phyloP scores from a whole-genome alignment of 2,797 vertebrate species.

The Alosa sapidissima region DNA sequence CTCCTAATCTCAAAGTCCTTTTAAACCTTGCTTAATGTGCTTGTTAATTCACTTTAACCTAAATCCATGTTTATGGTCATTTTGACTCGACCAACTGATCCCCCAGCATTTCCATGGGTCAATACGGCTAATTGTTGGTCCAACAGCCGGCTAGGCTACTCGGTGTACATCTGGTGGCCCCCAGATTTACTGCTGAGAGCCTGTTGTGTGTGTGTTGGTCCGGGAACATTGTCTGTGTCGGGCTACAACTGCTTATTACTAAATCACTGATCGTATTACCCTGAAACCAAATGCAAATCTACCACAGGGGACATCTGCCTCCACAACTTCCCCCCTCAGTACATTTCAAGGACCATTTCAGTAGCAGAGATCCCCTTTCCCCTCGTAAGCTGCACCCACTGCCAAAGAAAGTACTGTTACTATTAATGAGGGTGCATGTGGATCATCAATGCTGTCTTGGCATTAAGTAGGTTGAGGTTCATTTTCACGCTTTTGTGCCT shows the following conservation, averaged over 20 bases:
- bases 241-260: not conserved
- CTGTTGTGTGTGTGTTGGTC: not conserved
- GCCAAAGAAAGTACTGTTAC: not conserved
- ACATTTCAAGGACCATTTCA: constrained; percentile 8
- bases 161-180: not conserved
- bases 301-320: not conserved
- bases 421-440: not conserved
- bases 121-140: not conserved
- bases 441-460: not conserved
- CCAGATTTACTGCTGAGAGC: not conserved
- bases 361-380: not conserved
- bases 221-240: not conserved
- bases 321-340: not conserved
- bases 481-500: not conserved
- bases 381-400: not conserved
- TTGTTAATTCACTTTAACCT: not conserved
- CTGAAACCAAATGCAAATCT: not conserved
- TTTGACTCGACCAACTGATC: not conserved
- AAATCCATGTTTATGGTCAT: not conserved
- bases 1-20: not conserved
- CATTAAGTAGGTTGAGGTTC: not conserved
- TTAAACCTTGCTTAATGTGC: not conserved
- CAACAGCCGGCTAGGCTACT: not conserved
- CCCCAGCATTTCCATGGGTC: not conserved
- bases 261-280: not conserved